phyloP scores from a whole-genome alignment of 2,113 vertebrate genomes.

The Gasterosteus nipponicus region DNA sequence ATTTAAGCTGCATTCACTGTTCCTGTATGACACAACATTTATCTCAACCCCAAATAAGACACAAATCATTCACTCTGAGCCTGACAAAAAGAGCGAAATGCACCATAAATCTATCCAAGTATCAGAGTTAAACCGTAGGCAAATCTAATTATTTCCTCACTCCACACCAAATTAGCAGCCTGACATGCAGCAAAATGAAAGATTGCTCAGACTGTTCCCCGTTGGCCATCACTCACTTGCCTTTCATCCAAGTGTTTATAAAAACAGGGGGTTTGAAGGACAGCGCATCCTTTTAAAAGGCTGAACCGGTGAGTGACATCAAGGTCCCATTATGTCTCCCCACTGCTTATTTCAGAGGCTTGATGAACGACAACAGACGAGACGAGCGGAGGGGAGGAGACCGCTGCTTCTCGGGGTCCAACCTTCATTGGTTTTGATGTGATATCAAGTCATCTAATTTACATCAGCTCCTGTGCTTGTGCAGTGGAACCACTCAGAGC shows the following conservation, averaged over 20 bases:
- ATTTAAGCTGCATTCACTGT: neutral
- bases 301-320: slow-evolving; percentile 22
- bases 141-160: slow-evolving; percentile 31
- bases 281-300: slow-evolving; percentile 33
- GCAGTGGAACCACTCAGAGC: slow-evolving; percentile 56
- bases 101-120: slow-evolving; percentile 6
- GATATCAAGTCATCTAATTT: slow-evolving; percentile 69
- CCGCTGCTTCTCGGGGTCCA: slow-evolving; percentile 23
- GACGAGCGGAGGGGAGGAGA: slow-evolving; percentile 26
- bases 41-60: neutral
- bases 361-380: slow-evolving; percentile 41
- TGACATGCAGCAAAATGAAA: slow-evolving; percentile 17
- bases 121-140: slow-evolving; percentile 10
- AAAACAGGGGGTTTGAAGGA: slow-evolving; percentile 37
- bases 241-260: slow-evolving; percentile 40
- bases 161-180: neutral
- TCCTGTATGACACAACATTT: neutral
- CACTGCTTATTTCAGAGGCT: slow-evolving; percentile 24
- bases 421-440: slow-evolving; percentile 64
- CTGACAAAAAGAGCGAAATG: neutral
- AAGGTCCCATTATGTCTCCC: slow-evolving; percentile 35
- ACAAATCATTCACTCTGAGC: neutral
- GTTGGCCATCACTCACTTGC: slow-evolving; percentile 10
- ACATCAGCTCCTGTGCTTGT: slow-evolving; percentile 45
- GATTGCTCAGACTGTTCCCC: slow-evolving; percentile 12